Evolutionary conservation across 1,140 invertebrate genomes (phyloP).

Genomic region (Wasmannia auropunctata): DNA sequence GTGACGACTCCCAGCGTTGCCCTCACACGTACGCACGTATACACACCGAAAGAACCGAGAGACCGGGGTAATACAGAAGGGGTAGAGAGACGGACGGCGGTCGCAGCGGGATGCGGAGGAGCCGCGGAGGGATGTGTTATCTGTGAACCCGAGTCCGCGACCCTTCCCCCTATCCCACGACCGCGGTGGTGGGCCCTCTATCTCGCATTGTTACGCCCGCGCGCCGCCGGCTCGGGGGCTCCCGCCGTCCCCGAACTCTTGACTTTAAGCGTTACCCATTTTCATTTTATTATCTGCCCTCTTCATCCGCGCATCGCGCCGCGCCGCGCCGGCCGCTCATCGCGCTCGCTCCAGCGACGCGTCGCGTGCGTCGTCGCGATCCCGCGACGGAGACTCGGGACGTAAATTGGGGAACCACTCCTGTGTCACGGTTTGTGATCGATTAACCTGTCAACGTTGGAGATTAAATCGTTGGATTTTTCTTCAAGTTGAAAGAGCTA

Average conservation of each 20-base stretch:
- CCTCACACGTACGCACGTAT: background rate
- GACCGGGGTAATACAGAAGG: background rate
- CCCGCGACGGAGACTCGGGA: no score
- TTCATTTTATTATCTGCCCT: conserved; percentile 83
- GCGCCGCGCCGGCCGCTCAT: conserved; percentile 2
- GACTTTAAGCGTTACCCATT: conserved; percentile 80
- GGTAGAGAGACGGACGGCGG: conserved; percentile 9
- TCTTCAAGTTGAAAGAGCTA: background rate
- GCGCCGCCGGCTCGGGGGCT: conserved; percentile 67
- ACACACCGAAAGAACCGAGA: conserved; percentile 16
- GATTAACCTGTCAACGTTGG: background rate
- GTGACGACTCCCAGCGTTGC: conserved; percentile 65
- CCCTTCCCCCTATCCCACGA: conserved; percentile 65
- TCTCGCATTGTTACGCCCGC: conserved; percentile 79
- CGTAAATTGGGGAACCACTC: background rate
- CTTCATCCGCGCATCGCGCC: conserved; percentile 73
- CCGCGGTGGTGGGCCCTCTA: conserved; percentile 65
- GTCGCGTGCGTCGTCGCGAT: background rate
- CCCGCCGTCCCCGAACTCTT: conserved; percentile 76
- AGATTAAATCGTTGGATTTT: conserved; percentile 20
- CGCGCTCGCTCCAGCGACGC: background rate
- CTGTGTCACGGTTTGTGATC: background rate
- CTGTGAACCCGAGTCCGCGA: conserved; percentile 77
- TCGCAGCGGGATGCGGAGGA: conserved; percentile 61
- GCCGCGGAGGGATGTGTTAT: conserved; percentile 73